Evolutionary conservation across 2,888 invertebrate species (phyloP).

Genomic region (Acanthoscelides obtectus): DNA sequence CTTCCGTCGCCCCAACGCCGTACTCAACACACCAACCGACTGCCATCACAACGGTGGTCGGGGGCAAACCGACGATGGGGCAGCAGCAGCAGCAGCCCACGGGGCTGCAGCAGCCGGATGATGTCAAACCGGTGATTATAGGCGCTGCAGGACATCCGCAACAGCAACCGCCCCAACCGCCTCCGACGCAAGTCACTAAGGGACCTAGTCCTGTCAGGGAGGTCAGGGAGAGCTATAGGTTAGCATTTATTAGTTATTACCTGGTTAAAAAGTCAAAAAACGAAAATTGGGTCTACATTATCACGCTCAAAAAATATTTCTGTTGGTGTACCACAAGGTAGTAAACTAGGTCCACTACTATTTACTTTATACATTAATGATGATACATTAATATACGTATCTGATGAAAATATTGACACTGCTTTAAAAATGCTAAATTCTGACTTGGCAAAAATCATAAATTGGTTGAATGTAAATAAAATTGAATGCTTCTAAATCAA

Average conservation of each 20-base stretch:
- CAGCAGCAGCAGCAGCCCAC: slow-evolving; percentile 5
- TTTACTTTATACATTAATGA: too few species aligned
- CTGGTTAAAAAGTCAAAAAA: too few species aligned
- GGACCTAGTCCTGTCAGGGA: slow-evolving; percentile 63
- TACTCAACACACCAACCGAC: slow-evolving; percentile 17
- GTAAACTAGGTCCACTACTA: too few species aligned
- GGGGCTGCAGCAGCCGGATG: not conserved
- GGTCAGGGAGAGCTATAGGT: slow-evolving; percentile 78
- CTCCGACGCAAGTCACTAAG: slow-evolving; percentile 63
- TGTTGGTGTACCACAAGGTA: too few species aligned
- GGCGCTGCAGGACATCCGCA: slow-evolving; percentile 6
- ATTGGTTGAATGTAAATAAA: too few species aligned
- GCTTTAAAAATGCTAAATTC: too few species aligned
- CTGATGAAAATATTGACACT: too few species aligned
- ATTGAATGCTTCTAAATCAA: too few species aligned
- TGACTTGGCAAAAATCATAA: too few species aligned
- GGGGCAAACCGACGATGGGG: slow-evolving; percentile 14
- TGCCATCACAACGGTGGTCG: slow-evolving; percentile 12
- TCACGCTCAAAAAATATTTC: too few species aligned
- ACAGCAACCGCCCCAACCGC: slow-evolving; percentile 4
- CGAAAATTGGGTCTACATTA: too few species aligned
- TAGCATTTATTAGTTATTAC: slow-evolving; percentile 22
- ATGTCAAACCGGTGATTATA: not conserved
- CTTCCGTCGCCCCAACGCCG: slow-evolving; percentile 2
- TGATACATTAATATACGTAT: too few species aligned